These are phyloP conservation scores for Troilus luridus DNA, from an alignment of 2,888 invertebrate genomes.

Conservation along the genomic window DNA sequence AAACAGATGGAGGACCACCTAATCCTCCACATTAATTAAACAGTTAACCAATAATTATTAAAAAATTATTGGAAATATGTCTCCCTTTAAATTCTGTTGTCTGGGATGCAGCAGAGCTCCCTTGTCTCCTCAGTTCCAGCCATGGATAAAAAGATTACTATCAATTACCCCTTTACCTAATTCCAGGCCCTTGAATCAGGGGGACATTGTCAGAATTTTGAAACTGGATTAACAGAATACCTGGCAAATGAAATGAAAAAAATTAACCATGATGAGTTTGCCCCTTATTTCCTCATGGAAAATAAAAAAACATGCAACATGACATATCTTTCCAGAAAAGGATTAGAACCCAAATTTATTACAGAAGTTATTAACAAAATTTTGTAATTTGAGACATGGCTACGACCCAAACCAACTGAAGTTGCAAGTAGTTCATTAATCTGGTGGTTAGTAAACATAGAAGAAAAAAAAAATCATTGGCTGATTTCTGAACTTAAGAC, in stretches of 20 bases:
- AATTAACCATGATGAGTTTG: too few relatives aligned
- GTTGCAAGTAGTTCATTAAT: neutral
- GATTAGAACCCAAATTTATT: neutral
- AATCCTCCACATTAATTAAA: too few relatives aligned
- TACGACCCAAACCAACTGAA: neutral
- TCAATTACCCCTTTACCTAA: neutral
- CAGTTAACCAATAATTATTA: too few relatives aligned
- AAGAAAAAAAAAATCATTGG: constrained; percentile 29
- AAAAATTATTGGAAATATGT: too few relatives aligned
- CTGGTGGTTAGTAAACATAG: constrained; percentile 14
- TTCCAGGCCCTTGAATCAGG: neutral
- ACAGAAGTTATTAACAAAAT: neutral
- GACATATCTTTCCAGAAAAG: neutral
- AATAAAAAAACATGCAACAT: neutral
- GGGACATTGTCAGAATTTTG: neutral
- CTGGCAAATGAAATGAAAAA: too few relatives aligned
- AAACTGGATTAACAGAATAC: neutral
- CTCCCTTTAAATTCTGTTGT: too few relatives aligned
- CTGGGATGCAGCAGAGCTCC: too few relatives aligned
- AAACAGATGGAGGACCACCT: too few relatives aligned
- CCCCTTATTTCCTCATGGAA: neutral
- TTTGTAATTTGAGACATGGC: neutral
- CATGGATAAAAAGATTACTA: too few relatives aligned
- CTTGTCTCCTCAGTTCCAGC: too few relatives aligned
- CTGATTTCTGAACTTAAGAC: constrained; percentile 32